These are phyloP conservation scores for Cosmia trapezina DNA, from an alignment of 2,888 invertebrate species.

Conservation along the genomic window DNA sequence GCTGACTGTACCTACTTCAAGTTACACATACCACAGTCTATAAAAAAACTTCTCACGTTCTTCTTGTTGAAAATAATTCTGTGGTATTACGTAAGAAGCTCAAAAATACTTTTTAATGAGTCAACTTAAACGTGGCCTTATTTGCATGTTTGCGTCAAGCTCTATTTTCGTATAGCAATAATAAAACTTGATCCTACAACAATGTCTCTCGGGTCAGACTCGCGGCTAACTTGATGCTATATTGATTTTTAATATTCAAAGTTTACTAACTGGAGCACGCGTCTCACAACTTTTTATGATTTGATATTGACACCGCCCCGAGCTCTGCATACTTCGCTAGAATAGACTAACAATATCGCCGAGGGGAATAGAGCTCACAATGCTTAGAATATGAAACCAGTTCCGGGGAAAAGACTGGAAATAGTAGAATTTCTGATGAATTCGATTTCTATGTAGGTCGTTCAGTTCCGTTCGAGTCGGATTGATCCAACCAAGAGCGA, in stretches of 20 bases:
- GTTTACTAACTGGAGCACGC: conserved; percentile 56
- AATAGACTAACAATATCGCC: conserved; percentile 23
- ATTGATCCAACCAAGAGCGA: conserved; percentile 49
- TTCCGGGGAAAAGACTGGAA: conserved; percentile 8
- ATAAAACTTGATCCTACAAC: conserved; percentile 21
- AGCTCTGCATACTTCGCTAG: conserved; percentile 39
- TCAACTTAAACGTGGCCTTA: background rate
- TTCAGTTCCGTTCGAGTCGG: conserved; percentile 8
- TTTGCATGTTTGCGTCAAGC: background rate
- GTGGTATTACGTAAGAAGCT: too few relatives aligned
- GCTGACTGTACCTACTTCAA: too few relatives aligned
- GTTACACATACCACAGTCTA: too few relatives aligned
- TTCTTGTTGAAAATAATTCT: background rate
- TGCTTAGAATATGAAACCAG: conserved; percentile 24
- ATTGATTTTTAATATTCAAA: conserved; percentile 62
- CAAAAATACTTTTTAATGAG: background rate
- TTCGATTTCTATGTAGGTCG: conserved; percentile 31
- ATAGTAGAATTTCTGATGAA: conserved; percentile 29
- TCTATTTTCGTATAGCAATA: conserved; percentile 15
- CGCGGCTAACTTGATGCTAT: conserved; percentile 45
- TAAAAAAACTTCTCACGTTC: too few relatives aligned
- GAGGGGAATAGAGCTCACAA: conserved; percentile 21
- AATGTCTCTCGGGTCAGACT: conserved; percentile 20
- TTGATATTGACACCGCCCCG: conserved; percentile 45
- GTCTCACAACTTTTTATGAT: conserved; percentile 52